Evolutionary conservation across 1,140 invertebrate species (phyloP), one percentile per base, ranked within the genome.

Genomic region (Drosophila serrata): DNA sequence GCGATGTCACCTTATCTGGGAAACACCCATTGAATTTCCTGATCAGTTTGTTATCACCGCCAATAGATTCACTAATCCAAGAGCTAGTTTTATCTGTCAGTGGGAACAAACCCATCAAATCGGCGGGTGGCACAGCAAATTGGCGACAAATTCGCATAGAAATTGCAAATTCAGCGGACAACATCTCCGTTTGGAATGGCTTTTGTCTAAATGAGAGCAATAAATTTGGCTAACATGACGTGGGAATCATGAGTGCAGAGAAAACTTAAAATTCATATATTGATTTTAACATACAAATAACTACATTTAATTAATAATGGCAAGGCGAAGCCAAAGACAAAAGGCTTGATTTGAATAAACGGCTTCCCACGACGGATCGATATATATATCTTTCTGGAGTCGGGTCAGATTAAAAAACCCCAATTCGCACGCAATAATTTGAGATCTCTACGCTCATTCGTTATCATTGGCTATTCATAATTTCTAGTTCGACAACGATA

Each of bases 281-380:
- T 70, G 74, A 79, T 75, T 78, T 84, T 68, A 90, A 69, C 73
- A 88, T 84, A 90, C 78, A 90, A 90, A 84, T 90, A 90, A 88
- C 73, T 88, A 90, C 64, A 60, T 80, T 85, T 80, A 90, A 90
- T 90, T 85, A 90, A 88, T 90, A 88, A 65, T 56, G 68, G 43
- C 51, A 17, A 19, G 11, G 35, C 51, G 51, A 55, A 55, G 19
- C 33, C 33, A 1, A 8, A 72, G 27, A 70, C 69, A 72, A 72
- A 72, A 49, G 64, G 39, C 27, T 76, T 77, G 29, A 90, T 90
- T 90, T 90, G 79, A 90, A 90, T 90, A 90, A 90, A 81, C 86
- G 61, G 43, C 74, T 90, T 90, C 85, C 85, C 85, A 90, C 85
- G 85, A n/a, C 19, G 6, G 46, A 7, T 40, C 19, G 46, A 6